phyloP scores from a whole-genome alignment of 2,797 vertebrate genomes.

The Poeciliopsis infans region DNA sequence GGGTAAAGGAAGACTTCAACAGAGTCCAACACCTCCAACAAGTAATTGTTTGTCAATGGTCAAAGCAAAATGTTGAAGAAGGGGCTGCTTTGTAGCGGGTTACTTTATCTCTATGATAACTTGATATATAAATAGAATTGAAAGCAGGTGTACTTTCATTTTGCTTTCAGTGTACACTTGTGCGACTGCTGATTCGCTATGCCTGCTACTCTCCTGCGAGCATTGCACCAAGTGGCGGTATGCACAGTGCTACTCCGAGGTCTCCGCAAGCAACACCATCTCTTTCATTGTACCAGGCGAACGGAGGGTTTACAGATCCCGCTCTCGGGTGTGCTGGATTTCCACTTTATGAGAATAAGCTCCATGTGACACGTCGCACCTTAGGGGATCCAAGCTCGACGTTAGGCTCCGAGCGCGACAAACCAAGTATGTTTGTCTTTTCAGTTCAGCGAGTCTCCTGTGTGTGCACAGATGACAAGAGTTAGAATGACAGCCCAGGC shows the following conservation, averaged over 20 bases:
- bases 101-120: background rate
- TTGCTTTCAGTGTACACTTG: background rate
- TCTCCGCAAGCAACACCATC: constrained; percentile 22
- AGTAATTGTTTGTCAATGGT: too few species aligned
- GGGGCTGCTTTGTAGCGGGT: too few species aligned
- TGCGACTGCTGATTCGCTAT: background rate
- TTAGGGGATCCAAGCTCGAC: constrained; percentile 51
- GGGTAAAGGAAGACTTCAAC: too few species aligned
- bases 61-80: too few species aligned
- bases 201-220: background rate
- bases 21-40: too few species aligned
- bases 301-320: constrained; percentile 47
- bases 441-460: constrained; percentile 51
- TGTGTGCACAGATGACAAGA: constrained; percentile 35
- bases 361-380: constrained; percentile 60
- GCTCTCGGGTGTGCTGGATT: constrained; percentile 58
- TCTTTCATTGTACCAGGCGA: constrained; percentile 33
- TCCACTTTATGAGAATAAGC: constrained; percentile 59
- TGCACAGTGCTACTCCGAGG: background rate
- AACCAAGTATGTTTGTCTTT: constrained; percentile 65
- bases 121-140: background rate
- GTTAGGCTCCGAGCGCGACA: constrained; percentile 57
- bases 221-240: constrained; percentile 16
- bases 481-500: constrained; percentile 30
- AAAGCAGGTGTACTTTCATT: background rate